These are phyloP conservation scores for Camarhynchus parvulus DNA, from an alignment of 2,113 vertebrate genomes.

Conservation along the genomic window DNA sequence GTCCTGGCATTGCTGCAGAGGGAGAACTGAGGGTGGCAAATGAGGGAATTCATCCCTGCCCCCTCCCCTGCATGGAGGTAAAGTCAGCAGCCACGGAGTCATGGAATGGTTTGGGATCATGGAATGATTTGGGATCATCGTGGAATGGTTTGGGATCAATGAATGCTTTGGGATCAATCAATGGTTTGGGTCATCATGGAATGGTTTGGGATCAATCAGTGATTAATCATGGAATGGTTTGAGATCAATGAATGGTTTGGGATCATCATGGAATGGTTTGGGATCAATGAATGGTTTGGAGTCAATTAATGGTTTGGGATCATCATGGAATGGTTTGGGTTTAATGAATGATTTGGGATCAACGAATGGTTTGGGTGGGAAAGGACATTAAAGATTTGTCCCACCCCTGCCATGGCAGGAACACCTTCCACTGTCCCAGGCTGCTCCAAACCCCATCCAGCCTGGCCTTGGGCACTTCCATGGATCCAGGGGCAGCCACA, in stretches of 20 bases:
- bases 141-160: neutral
- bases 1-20: neutral
- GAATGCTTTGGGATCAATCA: neutral
- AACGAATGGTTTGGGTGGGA: neutral
- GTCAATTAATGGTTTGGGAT: neutral
- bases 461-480: neutral
- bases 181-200: neutral
- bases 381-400: neutral
- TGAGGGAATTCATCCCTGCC: neutral
- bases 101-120: neutral
- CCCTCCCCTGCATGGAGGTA: rapidly evolving
- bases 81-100: neutral
- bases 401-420: neutral
- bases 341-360: neutral
- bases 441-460: rapidly evolving
- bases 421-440: neutral
- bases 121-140: no score
- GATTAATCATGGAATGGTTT: neutral
- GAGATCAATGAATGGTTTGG: neutral
- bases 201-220: no score
- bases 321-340: no score
- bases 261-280: no score
- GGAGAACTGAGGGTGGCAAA: neutral
- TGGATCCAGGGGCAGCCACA: neutral
- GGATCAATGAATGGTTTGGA: neutral